A percentile compares a stretch with the other conserved stretches of the same genome.
phyloP scores from a whole-genome alignment of 1,140 invertebrate species.

The Formica exsecta region DNA sequence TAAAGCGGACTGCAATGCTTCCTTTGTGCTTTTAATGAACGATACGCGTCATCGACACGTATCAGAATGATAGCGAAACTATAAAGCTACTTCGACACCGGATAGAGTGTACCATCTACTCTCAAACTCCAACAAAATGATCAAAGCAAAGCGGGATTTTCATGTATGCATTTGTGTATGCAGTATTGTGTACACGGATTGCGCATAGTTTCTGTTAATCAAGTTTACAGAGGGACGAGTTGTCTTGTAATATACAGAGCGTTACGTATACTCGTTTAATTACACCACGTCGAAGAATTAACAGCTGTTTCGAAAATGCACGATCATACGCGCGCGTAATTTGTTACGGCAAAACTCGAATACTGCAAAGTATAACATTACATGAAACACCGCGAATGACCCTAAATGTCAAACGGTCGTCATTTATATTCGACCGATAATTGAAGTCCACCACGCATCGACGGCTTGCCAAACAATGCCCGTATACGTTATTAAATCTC shows the following conservation, averaged over 20 bases:
- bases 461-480: constrained; percentile 47
- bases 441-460: constrained; percentile 15
- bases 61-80: constrained; percentile 49
- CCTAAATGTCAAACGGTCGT: constrained; percentile 58
- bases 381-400: not conserved
- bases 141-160: constrained; percentile 42
- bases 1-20: constrained; percentile 34
- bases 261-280: constrained; percentile 30
- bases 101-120: constrained; percentile 24
- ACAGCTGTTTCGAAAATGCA: not conserved
- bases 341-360: not conserved
- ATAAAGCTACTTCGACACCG: constrained; percentile 39
- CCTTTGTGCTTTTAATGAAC: constrained; percentile 64
- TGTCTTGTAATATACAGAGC: constrained; percentile 3
- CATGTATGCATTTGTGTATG: constrained; percentile 21
- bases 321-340: not conserved
- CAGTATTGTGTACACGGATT: not conserved
- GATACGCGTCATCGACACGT: constrained; percentile 54
- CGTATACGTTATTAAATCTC: constrained; percentile 57
- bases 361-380: not conserved
- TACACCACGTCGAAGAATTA: not conserved
- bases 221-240: constrained; percentile 6
- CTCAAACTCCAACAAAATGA: constrained; percentile 28
- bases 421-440: constrained; percentile 58
- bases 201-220: constrained; percentile 26